Evolutionary conservation across 2,797 vertebrate genomes (phyloP).

Genomic region (Xiphorhynchus erythropygius): DNA sequence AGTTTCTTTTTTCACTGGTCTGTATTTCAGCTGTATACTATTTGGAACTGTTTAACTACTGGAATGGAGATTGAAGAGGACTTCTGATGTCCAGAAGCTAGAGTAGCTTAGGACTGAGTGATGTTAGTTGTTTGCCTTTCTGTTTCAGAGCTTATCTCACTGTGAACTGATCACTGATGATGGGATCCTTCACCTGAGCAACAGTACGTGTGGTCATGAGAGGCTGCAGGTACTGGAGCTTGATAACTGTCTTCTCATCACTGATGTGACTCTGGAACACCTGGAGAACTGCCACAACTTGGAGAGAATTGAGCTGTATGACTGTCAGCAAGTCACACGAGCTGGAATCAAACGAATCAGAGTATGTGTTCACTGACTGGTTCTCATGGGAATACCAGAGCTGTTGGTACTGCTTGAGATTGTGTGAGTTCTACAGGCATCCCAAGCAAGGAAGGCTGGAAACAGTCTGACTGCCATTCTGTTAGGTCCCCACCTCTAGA

Average conservation of each 20-base stretch:
- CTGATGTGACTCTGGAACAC: constrained; percentile 88
- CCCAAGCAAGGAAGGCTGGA: neutral
- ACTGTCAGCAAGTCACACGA: constrained; percentile 92
- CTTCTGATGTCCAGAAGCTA: neutral
- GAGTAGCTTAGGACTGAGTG: neutral
- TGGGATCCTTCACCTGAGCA: constrained; percentile 90
- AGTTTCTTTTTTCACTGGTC: neutral
- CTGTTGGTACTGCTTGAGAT: neutral
- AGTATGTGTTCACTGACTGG: constrained; percentile 70
- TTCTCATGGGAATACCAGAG: accelerated
- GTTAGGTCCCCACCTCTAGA: neutral
- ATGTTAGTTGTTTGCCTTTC: neutral
- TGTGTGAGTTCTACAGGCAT: neutral
- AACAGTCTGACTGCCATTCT: neutral
- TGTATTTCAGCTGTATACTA: neutral
- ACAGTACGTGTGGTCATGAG: constrained; percentile 88
- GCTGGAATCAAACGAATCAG: constrained; percentile 92
- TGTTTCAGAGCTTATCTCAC: constrained; percentile 87
- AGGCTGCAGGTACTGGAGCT: constrained; percentile 88
- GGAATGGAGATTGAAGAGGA: neutral
- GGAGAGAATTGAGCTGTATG: constrained; percentile 90
- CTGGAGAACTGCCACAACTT: constrained; percentile 89
- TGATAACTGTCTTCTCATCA: constrained; percentile 93
- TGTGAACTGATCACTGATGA: constrained; percentile 93
- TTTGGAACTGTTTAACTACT: neutral